These are phyloP conservation scores for Blera fallax DNA, from an alignment of 2,888 invertebrate species.

Conservation along the genomic window DNA sequence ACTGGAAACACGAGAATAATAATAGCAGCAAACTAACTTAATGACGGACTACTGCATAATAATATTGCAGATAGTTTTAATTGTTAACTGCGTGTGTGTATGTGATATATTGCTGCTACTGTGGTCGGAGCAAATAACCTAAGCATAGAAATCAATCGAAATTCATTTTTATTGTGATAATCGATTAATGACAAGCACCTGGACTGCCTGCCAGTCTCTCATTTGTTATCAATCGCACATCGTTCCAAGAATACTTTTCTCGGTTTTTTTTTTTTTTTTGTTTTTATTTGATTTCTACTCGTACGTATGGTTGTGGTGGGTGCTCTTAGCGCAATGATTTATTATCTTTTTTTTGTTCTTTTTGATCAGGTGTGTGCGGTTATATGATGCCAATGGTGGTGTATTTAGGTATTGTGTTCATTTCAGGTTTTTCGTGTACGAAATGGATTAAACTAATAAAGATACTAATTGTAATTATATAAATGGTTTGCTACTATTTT, in stretches of 20 bases:
- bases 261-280: background rate
- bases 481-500: conserved; percentile 4
- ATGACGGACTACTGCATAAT: conserved; percentile 15
- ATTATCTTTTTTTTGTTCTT: conserved; percentile 32
- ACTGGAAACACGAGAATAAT: background rate
- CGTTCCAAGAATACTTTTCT: background rate
- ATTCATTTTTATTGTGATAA: conserved; percentile 28
- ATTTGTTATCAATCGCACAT: background rate
- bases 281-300: background rate
- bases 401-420: background rate
- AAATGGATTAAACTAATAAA: conserved; percentile 26
- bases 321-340: background rate
- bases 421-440: conserved; percentile 11
- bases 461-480: conserved; percentile 10
- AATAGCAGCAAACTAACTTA: conserved; percentile 1
- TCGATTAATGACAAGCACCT: conserved; percentile 45
- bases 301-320: background rate
- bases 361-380: conserved; percentile 10
- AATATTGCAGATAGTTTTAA: background rate
- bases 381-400: background rate
- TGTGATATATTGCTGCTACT: background rate
- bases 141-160: conserved; percentile 23
- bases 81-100: background rate
- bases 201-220: background rate
- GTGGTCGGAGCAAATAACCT: conserved; percentile 19